phyloP scores from a whole-genome alignment of 2,797 vertebrate species.

The Cirrhinus molitorella region DNA sequence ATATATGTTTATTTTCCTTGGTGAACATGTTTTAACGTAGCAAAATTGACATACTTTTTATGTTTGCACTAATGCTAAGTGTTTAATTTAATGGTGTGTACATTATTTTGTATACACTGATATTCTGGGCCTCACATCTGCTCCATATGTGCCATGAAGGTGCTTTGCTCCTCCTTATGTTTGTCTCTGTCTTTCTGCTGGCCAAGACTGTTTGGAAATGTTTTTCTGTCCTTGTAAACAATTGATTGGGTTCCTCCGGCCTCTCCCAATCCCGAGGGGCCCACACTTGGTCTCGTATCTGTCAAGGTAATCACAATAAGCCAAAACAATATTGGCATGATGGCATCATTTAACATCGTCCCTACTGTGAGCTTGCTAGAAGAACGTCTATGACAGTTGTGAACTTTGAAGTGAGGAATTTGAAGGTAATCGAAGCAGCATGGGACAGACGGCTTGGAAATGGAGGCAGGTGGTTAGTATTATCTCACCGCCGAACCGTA shows the following conservation, averaged over 20 bases:
- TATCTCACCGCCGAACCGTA: constrained; percentile 36
- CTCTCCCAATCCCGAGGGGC: constrained; percentile 45
- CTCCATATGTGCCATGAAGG: constrained; percentile 16
- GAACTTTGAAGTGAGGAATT: constrained; percentile 56
- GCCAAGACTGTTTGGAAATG: constrained; percentile 44
- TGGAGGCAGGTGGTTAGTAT: constrained; percentile 52
- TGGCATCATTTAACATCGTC: not conserved
- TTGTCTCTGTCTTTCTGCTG: constrained; percentile 4
- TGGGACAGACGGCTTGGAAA: constrained; percentile 23
- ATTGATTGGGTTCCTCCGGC: constrained; percentile 21
- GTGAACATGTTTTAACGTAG: not conserved
- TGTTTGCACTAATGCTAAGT: not conserved
- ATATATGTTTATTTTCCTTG: not conserved
- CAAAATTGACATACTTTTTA: not conserved
- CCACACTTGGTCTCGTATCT: constrained; percentile 24
- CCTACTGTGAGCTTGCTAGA: constrained; percentile 8
- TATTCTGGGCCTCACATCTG: constrained; percentile 51
- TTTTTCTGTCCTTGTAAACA: constrained; percentile 52
- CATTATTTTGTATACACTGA: not conserved
- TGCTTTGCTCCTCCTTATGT: constrained; percentile 19
- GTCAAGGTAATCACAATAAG: constrained; percentile 41
- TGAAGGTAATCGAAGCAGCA: constrained; percentile 49
- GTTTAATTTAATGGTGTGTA: constrained; percentile 31
- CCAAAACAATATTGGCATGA: constrained; percentile 25
- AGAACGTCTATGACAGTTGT: constrained; percentile 34